These are phyloP conservation scores for Phalera bucephala DNA, from an alignment of 2,888 invertebrate genomes.

Conservation along the genomic window DNA sequence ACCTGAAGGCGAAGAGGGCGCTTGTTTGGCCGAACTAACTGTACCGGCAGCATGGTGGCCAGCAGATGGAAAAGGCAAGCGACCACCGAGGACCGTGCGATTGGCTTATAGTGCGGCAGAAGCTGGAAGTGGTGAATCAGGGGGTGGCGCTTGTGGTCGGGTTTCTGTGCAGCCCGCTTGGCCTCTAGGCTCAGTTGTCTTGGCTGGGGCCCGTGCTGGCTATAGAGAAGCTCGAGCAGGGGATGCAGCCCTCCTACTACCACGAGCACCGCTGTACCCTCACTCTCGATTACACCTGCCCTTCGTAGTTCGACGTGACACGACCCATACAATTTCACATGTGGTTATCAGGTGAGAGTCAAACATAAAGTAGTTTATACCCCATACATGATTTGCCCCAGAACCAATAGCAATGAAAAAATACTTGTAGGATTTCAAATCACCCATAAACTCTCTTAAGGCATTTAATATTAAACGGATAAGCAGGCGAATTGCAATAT, in stretches of 20 bases:
- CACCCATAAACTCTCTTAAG: too few species aligned
- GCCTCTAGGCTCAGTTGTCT: constrained; percentile 85
- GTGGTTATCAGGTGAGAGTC: constrained; percentile 94
- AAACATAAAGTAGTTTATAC: too few species aligned
- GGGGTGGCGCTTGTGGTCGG: constrained; percentile 88
- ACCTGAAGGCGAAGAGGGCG: constrained; percentile 95
- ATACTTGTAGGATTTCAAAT: too few species aligned
- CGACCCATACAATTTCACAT: constrained; percentile 87
- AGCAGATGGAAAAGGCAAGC: constrained; percentile 82
- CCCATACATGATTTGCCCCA: too few species aligned
- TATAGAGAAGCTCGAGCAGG: constrained; percentile 94
- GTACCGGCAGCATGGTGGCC: constrained; percentile 97
- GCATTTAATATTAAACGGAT: too few species aligned
- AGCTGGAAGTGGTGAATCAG: constrained; percentile 87
- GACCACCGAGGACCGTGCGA: constrained; percentile 89
- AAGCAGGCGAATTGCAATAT: too few species aligned
- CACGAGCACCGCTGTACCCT: constrained; percentile 94
- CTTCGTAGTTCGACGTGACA: constrained; percentile 90
- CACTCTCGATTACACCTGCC: constrained; percentile 95
- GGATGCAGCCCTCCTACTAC: constrained; percentile 92
- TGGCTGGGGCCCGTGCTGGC: constrained; percentile 90
- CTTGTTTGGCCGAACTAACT: constrained; percentile 94
- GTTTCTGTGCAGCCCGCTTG: constrained; percentile 86
- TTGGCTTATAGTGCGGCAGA: constrained; percentile 95
- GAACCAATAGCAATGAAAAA: too few species aligned